Percentiles rank a stretch among this genome's conserved stretches.
Conservation (phyloP, 2,888 invertebrate species). For the Pteria penguin region DNA sequence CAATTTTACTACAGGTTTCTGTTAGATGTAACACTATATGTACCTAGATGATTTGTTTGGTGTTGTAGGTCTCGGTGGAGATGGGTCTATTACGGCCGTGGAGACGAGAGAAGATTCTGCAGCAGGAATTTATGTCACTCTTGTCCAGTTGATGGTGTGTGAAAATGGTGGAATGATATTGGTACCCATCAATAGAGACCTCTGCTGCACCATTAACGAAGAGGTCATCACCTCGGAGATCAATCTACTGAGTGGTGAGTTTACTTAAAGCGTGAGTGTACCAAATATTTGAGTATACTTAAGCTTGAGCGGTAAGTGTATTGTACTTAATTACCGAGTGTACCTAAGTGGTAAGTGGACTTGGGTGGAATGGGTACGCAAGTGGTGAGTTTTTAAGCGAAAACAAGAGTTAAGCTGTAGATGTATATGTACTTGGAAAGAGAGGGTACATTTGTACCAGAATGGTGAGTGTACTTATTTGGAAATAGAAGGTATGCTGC, state of each 20-base stretch:
- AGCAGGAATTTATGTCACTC: constrained; percentile 55
- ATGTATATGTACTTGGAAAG: too few relatives aligned
- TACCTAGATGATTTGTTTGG: neutral
- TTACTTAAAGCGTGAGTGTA: too few relatives aligned
- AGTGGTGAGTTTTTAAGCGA: too few relatives aligned
- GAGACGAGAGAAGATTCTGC: constrained; percentile 19
- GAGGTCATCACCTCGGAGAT: constrained; percentile 58
- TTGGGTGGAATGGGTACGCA: too few relatives aligned
- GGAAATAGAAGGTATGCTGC: too few relatives aligned
- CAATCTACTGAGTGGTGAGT: constrained; percentile 62
- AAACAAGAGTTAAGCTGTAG: too few relatives aligned
- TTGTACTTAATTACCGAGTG: too few relatives aligned
- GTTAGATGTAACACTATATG: neutral
- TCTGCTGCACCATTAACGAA: constrained; percentile 59
- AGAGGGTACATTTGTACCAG: too few relatives aligned
- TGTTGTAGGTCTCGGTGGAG: constrained; percentile 23
- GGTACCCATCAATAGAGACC: constrained; percentile 60
- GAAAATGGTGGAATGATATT: constrained; percentile 63
- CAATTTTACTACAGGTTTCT: neutral
- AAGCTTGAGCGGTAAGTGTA: too few relatives aligned
- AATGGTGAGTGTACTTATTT: too few relatives aligned
- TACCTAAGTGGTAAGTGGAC: too few relatives aligned
- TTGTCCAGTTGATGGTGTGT: constrained; percentile 56
- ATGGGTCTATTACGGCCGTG: constrained; percentile 18
- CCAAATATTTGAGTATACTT: too few relatives aligned